Conservation (phyloP, 1,140 invertebrate species). For the Nasonia vitripennis region DNA sequence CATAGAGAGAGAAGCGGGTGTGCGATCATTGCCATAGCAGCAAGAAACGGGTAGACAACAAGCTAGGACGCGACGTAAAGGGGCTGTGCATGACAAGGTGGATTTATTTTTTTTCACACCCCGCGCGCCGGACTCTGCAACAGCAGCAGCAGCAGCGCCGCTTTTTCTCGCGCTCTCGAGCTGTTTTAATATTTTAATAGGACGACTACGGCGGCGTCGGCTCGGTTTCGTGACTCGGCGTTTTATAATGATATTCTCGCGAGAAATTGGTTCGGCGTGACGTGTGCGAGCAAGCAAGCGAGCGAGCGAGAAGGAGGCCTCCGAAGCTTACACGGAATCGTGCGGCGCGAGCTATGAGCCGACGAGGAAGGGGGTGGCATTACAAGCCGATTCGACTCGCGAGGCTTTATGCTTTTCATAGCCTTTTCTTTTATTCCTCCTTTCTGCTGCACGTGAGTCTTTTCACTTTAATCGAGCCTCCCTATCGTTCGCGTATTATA, state of each 20-base stretch:
- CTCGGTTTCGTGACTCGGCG: slow-evolving; percentile 71
- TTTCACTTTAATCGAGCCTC: slow-evolving; percentile 42
- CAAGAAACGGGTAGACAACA: slow-evolving; percentile 5
- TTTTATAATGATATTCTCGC: slow-evolving; percentile 75
- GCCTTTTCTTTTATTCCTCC: slow-evolving; percentile 20
- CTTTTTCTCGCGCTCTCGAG: slow-evolving; percentile 63
- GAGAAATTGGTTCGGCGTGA: slow-evolving; percentile 69
- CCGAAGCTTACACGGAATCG: slow-evolving; percentile 19
- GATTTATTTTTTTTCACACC: slow-evolving; percentile 74
- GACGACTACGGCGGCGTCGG: slow-evolving; percentile 57
- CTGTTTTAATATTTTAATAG: slow-evolving; percentile 76
- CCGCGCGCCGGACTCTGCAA: slow-evolving; percentile 57
- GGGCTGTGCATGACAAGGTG: slow-evolving; percentile 74
- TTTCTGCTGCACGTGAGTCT: slow-evolving; percentile 40
- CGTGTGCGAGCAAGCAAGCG: slow-evolving; percentile 62
- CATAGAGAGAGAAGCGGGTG: neutral
- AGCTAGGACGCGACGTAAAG: slow-evolving; percentile 38
- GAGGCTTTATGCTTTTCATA: slow-evolving; percentile 50
- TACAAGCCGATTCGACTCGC: slow-evolving; percentile 50
- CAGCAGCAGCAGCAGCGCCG: slow-evolving; percentile 42
- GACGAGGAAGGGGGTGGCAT: slow-evolving; percentile 40
- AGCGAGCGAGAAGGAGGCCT: slow-evolving; percentile 49
- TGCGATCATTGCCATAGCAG: neutral
- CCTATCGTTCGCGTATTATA: neutral
- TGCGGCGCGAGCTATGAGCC: slow-evolving; percentile 14